Conservation (phyloP, 2,113 vertebrate species). For the Nycticebus coucang region DNA sequence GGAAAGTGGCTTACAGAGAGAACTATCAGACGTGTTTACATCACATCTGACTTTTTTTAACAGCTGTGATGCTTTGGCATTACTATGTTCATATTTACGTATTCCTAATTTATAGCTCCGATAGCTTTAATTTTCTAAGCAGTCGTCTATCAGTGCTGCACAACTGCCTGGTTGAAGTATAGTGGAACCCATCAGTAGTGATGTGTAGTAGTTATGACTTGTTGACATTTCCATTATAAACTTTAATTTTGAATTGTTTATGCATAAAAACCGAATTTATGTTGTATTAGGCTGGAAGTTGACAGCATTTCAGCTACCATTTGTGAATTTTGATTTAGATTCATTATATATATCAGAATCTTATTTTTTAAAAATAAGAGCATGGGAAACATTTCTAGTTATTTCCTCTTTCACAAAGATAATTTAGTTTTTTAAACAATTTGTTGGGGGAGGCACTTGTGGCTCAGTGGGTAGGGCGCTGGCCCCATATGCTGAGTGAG, state of each 20-base stretch:
- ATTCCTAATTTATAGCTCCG: conserved; percentile 67
- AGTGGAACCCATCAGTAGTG: not conserved
- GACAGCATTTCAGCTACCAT: conserved; percentile 50
- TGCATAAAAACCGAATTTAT: conserved; percentile 55
- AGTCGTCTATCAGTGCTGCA: conserved; percentile 45
- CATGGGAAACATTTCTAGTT: conserved; percentile 30
- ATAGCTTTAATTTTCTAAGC: conserved; percentile 67
- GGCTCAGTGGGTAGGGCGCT: too few relatives aligned
- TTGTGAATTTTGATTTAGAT: conserved; percentile 58
- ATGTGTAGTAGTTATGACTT: conserved; percentile 61
- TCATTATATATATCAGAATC: conserved; percentile 34
- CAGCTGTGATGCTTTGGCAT: conserved; percentile 1
- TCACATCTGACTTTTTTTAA: conserved; percentile 54
- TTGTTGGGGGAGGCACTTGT: too few relatives aligned
- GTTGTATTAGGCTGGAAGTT: conserved; percentile 52
- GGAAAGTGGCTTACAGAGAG: conserved; percentile 59
- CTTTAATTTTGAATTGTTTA: conserved; percentile 66
- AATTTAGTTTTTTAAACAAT: conserved; percentile 62
- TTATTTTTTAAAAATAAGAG: conserved; percentile 65
- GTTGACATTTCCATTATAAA: conserved; percentile 71
- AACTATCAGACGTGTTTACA: conserved; percentile 40
- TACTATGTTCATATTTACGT: conserved; percentile 52
- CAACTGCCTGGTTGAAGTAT: conserved; percentile 43
- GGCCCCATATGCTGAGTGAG: too few relatives aligned
- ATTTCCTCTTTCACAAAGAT: conserved; percentile 53